Percentiles rank a stretch among this genome's conserved stretches.
Conservation (phyloP, 2,797 vertebrate species). For the Muraenolepis orangiensis region DNA sequence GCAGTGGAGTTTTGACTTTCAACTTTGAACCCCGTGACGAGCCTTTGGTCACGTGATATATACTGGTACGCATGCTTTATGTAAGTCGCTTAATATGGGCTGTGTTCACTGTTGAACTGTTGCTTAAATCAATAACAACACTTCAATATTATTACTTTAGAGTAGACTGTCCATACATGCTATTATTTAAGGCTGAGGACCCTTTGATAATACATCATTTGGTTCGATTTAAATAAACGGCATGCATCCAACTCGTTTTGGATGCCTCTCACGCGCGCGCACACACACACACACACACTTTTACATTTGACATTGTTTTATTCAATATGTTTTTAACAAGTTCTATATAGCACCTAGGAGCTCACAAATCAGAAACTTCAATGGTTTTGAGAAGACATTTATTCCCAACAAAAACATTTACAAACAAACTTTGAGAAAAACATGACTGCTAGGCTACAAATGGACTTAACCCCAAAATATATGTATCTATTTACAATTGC, state of each 20-base stretch:
- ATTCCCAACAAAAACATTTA: constrained; percentile 77
- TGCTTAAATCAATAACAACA: neutral
- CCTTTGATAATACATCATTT: too few relatives aligned
- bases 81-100: too few relatives aligned
- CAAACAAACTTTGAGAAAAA: constrained; percentile 69
- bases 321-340: too few relatives aligned
- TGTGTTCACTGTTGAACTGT: neutral
- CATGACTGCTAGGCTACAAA: constrained; percentile 65
- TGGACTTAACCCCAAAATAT: constrained; percentile 69
- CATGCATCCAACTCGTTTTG: too few relatives aligned
- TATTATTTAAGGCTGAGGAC: neutral
- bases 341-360: neutral
- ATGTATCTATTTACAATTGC: constrained; percentile 73
- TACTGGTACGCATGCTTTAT: too few relatives aligned
- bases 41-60: constrained; percentile 51
- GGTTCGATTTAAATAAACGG: too few relatives aligned
- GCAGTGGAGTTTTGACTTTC: constrained; percentile 58
- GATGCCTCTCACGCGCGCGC: too few relatives aligned
- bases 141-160: too few relatives aligned
- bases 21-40: constrained; percentile 68
- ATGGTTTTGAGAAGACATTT: constrained; percentile 70
- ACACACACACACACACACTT: too few relatives aligned
- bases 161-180: too few relatives aligned
- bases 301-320: too few relatives aligned
- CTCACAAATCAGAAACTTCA: constrained; percentile 5